These are phyloP conservation scores for Proteles cristata DNA, from an alignment of 2,113 vertebrate species.

Conservation along the genomic window DNA sequence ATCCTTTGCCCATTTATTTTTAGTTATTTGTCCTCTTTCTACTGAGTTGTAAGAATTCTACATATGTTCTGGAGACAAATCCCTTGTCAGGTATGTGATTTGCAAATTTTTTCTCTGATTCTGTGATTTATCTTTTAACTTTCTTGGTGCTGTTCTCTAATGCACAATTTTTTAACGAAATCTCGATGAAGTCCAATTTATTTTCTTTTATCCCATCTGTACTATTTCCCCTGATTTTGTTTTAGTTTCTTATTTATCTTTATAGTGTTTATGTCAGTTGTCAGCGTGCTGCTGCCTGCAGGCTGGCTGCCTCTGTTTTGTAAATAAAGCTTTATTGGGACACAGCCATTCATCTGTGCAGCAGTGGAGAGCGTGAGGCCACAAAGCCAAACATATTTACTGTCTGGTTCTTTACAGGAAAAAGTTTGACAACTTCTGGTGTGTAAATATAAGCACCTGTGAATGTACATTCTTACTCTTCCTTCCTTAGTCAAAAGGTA, in stretches of 20 bases:
- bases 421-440: background rate
- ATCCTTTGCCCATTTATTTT: background rate
- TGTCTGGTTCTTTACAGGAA: background rate
- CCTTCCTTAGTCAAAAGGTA: background rate
- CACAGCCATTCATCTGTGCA: background rate
- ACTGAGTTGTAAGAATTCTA: background rate
- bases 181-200: background rate
- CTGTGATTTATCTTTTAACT: background rate
- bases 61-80: background rate
- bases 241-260: background rate
- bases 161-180: background rate
- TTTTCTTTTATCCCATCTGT: background rate
- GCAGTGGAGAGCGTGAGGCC: background rate
- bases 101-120: background rate
- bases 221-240: background rate
- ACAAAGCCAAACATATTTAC: background rate
- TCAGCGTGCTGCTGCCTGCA: background rate
- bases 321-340: background rate
- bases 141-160: background rate
- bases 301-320: background rate
- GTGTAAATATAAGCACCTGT: background rate
- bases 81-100: background rate
- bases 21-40: background rate
- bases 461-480: background rate
- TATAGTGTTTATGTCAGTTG: background rate